Evolutionary conservation across 2,888 invertebrate genomes (phyloP), one percentile per base, ranked within the genome.

Genomic region (Teleogryllus oceanicus): DNA sequence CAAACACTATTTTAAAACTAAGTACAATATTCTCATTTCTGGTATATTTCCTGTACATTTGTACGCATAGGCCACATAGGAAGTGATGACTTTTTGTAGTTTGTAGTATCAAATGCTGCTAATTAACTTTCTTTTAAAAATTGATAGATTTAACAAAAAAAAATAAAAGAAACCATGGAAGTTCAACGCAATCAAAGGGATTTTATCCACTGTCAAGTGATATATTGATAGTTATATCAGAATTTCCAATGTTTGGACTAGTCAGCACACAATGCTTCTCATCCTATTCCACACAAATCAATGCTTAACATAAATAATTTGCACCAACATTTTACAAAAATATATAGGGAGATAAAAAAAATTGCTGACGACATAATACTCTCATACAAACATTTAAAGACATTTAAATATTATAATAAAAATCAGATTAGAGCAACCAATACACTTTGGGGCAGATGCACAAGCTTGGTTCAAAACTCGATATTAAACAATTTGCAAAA

Each of bases 211-310:
- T 62, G 62, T 62, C 13, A 18, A 18, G 62, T 62, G 62, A 62
- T 62, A 62, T 16, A 37, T 62, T 62, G n/a, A 62, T 62, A n/a
- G 62, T 62, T 18, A 18, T 13, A 16, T 62, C 13, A 62, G n/a
- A 62, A 62, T 62, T 13, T 62, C 62, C 62, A 62, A 13, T 62
- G 62, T 62, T 62, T 62, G 62, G 62, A 62, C 62, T 62, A 62
- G 62, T 62, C n/a, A 62, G 62, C 62, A 62, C 62, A 62, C 62
- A 62, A 62, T 62, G n/a, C 62, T 62, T 62, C 62, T 62, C 62
- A 62, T 13, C 62, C 16, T 62, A 18, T 62, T n/a, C 62, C 62
- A 62, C 62, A 62, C 62, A 62, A 62, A 62, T n/a, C 62, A 62
- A 62, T 62, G 37, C 37, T 37, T 8, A 62, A 62, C 62, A 62